Percentiles rank a stretch among this genome's conserved stretches.
phyloP scores from a whole-genome alignment of 1,140 invertebrate genomes.

The Papilio polyxenes region DNA sequence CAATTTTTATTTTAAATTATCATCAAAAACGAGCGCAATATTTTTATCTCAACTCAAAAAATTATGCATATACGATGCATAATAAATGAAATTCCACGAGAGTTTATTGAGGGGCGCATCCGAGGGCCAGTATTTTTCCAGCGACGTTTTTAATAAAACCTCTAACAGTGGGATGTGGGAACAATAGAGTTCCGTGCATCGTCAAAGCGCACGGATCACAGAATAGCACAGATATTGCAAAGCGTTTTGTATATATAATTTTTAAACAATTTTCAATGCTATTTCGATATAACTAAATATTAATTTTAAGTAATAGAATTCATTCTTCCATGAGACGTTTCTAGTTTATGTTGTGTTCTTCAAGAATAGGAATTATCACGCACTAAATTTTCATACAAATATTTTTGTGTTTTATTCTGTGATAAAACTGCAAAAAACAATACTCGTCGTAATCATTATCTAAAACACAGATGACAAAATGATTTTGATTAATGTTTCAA shows the following conservation, averaged over 20 bases:
- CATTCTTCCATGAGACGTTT: no score
- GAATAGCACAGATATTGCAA: background rate
- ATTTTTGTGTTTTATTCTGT: no score
- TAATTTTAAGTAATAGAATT: background rate
- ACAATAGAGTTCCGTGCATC: slow-evolving; percentile 20
- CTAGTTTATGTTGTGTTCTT: no score
- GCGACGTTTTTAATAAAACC: slow-evolving; percentile 14
- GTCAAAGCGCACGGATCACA: slow-evolving; percentile 19
- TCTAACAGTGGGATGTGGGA: background rate
- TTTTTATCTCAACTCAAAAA: background rate
- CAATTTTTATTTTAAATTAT: no score
- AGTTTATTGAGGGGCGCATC: background rate
- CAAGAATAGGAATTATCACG: no score
- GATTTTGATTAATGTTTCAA: no score
- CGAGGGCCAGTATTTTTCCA: slow-evolving; percentile 5
- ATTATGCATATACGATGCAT: background rate
- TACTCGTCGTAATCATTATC: no score
- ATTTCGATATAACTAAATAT: background rate
- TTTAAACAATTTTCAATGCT: background rate
- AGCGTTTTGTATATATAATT: background rate
- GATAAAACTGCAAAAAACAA: no score
- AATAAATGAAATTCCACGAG: background rate
- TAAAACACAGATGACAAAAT: no score
- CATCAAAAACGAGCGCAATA: no score
- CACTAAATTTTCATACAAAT: no score